These are phyloP conservation scores for Ophion slaviceki DNA, from an alignment of 2,888 invertebrate species.

Conservation along the genomic window DNA sequence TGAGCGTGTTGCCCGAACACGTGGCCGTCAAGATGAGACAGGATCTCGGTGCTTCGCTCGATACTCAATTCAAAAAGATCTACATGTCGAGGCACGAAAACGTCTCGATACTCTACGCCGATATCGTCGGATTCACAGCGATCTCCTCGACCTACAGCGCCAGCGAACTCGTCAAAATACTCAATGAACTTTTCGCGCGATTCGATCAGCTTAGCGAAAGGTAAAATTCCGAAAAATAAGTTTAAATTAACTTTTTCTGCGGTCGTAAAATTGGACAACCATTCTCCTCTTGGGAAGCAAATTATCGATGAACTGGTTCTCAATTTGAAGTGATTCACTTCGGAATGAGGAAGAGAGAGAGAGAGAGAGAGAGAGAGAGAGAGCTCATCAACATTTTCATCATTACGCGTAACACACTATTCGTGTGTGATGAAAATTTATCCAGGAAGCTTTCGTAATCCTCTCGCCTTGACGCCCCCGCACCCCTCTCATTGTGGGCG, in stretches of 20 bases:
- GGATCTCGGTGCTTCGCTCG: constrained; percentile 93
- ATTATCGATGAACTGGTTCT: background rate
- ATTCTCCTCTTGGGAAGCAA: background rate
- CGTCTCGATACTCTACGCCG: constrained; percentile 98
- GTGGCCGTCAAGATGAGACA: constrained; percentile 98
- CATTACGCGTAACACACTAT: constrained; percentile 48
- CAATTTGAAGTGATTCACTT: background rate
- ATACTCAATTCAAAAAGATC: constrained; percentile 98
- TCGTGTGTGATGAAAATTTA: constrained; percentile 40
- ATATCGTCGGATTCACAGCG: constrained; percentile 98
- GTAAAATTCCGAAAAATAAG: constrained; percentile 67
- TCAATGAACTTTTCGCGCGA: constrained; percentile 97
- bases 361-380: constrained; percentile 1
- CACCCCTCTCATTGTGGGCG: constrained; percentile 9
- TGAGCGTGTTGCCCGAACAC: constrained; percentile 97
- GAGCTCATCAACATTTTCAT: constrained; percentile 34
- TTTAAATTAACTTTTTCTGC: background rate
- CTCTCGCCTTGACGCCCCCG: background rate
- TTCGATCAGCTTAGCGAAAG: constrained; percentile 92
- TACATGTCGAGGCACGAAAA: constrained; percentile 99
- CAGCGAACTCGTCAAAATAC: constrained; percentile 96
- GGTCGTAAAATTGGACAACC: background rate
- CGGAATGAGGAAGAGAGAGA: background rate
- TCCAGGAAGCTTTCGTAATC: constrained; percentile 20
- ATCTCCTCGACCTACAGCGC: constrained; percentile 98